phyloP scores from a whole-genome alignment of 2,888 invertebrate species.

The Choristoneura rosaceana region DNA sequence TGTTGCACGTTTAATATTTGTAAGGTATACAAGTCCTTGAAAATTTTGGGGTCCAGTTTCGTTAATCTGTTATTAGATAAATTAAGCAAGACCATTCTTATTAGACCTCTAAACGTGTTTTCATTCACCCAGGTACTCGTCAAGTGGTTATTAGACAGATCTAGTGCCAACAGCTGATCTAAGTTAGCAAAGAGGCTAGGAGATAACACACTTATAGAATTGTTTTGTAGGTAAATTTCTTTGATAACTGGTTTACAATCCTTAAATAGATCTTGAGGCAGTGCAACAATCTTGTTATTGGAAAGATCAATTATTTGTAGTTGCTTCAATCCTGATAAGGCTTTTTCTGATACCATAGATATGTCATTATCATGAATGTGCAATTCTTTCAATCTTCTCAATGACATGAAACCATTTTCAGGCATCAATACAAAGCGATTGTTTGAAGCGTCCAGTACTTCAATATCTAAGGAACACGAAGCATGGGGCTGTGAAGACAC shows the following conservation, averaged over 20 bases:
- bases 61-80: conserved; percentile 93
- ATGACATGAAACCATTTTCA: conserved; percentile 91
- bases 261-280: conserved; percentile 94
- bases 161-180: conserved; percentile 91
- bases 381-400: conserved; percentile 91
- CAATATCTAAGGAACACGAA: conserved; percentile 92
- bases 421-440: conserved; percentile 95
- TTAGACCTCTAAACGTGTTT: conserved; percentile 94
- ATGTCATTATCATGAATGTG: conserved; percentile 95
- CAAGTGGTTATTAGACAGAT: conserved; percentile 94
- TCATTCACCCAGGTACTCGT: conserved; percentile 95
- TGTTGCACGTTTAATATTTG: conserved; percentile 75
- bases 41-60: conserved; percentile 92
- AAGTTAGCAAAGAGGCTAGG: conserved; percentile 94
- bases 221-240: conserved; percentile 96
- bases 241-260: conserved; percentile 92
- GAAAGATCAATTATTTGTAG: conserved; percentile 95
- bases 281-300: conserved; percentile 94
- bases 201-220: conserved; percentile 94
- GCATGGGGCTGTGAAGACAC: conserved; percentile 73
- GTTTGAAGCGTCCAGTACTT: conserved; percentile 92
- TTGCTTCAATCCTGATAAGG: conserved; percentile 91
- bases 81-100: conserved; percentile 94
- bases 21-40: conserved; percentile 93
- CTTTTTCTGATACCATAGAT: conserved; percentile 93